phyloP scores from a whole-genome alignment of 2,797 vertebrate species.

The Fistularia tabacaria region DNA sequence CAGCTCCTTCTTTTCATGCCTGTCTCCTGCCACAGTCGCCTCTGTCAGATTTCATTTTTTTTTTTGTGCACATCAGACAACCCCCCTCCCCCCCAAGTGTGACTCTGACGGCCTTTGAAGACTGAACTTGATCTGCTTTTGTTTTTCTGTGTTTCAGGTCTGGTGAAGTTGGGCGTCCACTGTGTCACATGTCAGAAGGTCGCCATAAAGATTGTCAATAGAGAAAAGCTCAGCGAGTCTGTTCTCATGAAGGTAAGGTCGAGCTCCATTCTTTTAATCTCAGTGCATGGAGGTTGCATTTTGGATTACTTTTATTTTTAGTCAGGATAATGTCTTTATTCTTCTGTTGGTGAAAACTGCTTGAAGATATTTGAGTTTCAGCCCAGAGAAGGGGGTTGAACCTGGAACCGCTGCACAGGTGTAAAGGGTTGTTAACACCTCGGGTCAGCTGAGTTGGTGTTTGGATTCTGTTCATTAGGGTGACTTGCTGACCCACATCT shows the following conservation, averaged over 20 bases:
- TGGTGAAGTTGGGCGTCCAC: constrained; percentile 89
- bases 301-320: no score
- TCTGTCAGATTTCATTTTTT: neutral
- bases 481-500: no score
- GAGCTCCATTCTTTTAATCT: neutral
- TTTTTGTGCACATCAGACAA: neutral
- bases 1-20: constrained; percentile 1
- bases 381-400: no score
- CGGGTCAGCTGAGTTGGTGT: no score
- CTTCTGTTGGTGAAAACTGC: no score
- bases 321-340: no score
- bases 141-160: constrained; percentile 69
- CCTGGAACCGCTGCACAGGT: no score
- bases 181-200: constrained; percentile 93
- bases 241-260: constrained; percentile 89
- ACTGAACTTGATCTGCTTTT: neutral
- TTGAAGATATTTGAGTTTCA: no score
- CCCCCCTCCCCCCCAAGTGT: neutral
- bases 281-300: no score
- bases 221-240: constrained; percentile 90
- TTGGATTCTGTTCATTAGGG: no score
- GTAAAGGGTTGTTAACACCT: no score
- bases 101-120: constrained; percentile 4
- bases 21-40: neutral
- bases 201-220: constrained; percentile 91